Percentiles rank a stretch among this genome's conserved stretches.
Evolutionary conservation across 1,140 invertebrate genomes (phyloP).

Genomic region (Aleiodes sp.): DNA sequence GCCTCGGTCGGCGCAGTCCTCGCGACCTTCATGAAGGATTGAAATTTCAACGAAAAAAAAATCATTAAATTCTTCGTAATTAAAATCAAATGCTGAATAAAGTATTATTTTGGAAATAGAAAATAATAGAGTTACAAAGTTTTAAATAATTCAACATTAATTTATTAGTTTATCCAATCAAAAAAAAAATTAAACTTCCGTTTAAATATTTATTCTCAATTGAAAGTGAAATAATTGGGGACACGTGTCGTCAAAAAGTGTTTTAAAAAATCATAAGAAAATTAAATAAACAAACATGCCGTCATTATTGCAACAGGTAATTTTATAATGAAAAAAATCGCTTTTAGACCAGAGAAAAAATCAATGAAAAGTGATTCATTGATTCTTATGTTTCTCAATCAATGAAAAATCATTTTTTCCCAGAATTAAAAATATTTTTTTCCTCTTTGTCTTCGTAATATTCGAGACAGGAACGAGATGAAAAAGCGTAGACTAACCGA

Average conservation of each 20-base stretch:
- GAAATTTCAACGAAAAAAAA: too few species aligned
- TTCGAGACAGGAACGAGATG: too few species aligned
- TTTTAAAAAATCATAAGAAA: constrained; percentile 22
- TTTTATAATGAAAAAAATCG: too few species aligned
- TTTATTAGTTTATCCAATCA: too few species aligned
- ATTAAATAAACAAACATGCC: constrained; percentile 39
- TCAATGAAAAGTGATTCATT: not conserved
- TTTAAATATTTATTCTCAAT: not conserved
- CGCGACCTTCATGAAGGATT: too few species aligned
- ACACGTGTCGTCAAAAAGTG: not conserved
- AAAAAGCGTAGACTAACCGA: not conserved
- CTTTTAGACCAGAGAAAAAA: not conserved
- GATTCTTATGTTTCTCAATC: not conserved
- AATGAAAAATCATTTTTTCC: not conserved
- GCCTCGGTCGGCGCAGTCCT: too few species aligned
- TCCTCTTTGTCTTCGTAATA: not conserved
- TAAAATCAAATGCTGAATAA: too few species aligned
- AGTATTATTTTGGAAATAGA: too few species aligned
- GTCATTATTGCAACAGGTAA: constrained; percentile 51
- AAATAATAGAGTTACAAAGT: too few species aligned
- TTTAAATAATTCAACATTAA: too few species aligned
- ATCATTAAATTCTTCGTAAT: too few species aligned
- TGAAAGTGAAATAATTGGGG: not conserved
- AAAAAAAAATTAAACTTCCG: constrained; percentile 7
- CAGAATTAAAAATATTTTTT: too few species aligned